Base-by-base conservation (phyloP, 2,888 invertebrate species). In the Cheilosia scutellata region DNA sequence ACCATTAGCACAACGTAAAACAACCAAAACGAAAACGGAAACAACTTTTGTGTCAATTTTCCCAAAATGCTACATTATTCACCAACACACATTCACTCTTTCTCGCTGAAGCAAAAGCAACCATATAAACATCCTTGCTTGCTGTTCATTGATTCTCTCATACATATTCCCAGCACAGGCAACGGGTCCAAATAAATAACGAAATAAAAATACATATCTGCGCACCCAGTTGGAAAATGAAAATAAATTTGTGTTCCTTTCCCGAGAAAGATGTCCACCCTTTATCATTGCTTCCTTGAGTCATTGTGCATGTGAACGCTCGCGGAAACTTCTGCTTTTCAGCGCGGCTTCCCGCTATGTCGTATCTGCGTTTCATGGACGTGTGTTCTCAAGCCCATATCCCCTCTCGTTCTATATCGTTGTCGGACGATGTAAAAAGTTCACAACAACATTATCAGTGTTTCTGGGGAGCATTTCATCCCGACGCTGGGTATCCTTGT, bases 161-260 rank as follows among this genome's bases (percentile, higher is more conserved):
- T 25, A 44, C 27, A 65, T 40, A 53, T 6, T 16, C 29, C 47
- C 63, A 20, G 2, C 20, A 25, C 11, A 16, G 27, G 9, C 37
- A 33, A 25, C 5, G 5, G 25, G 9, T 27, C 25, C 25, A 31
- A 70, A 77, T 70, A 77, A 77, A 77, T 77, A 70, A 78, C 55
- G 9, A 63, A 72, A 79, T 79, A 72, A 72, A 79, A 79, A 79
- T 79, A 51, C 51, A 51, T 51, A 71, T 79, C 63, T 72, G 63
- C 51, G 47, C 71, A 65, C 16, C 58, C 72, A 33, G 58, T 65
- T 49, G 72, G 79, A 79, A 79, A 79, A 79, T 79, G 79, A 72
- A 79, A 79, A 72, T 70, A 79, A 79, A 79, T 79, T 79, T 72
- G 72, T 79, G 65, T 72, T 65, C 71, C 49, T 72, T 79, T 63